Evolutionary conservation across 2,113 vertebrate genomes (phyloP).

Genomic region (Pipra filicauda): DNA sequence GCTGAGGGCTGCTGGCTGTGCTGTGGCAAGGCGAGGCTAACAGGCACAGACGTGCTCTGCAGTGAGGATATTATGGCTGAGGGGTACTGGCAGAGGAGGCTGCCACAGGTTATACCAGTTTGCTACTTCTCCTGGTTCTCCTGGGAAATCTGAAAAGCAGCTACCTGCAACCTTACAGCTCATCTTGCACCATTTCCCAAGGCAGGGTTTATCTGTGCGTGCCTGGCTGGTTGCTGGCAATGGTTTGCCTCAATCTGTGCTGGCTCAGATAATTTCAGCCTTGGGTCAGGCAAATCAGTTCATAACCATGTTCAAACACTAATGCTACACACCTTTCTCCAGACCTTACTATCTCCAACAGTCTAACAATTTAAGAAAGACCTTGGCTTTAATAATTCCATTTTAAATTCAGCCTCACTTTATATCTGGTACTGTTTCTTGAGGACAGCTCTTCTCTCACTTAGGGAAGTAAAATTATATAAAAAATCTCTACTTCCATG

Average conservation of each 20-base stretch:
- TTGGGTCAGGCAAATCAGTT: background rate
- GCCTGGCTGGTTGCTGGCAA: background rate
- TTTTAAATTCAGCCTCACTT: background rate
- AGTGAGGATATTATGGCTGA: background rate
- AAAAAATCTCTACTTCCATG: background rate
- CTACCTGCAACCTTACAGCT: background rate
- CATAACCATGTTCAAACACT: background rate
- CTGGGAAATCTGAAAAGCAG: background rate
- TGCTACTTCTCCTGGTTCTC: background rate
- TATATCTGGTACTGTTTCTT: background rate
- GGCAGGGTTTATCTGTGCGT: background rate
- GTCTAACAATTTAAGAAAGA: background rate
- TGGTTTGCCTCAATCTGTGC: background rate
- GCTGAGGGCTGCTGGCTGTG: background rate
- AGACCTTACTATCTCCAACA: background rate
- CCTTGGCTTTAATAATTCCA: background rate
- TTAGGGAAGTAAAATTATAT: background rate
- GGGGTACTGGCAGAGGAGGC: background rate
- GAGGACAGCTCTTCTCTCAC: background rate
- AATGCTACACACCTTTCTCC: accelerated
- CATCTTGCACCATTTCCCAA: background rate
- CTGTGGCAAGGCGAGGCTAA: background rate
- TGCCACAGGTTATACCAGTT: background rate
- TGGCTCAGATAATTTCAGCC: background rate
- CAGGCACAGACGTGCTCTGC: accelerated